Base-by-base conservation (phyloP, 2,113 vertebrate species). In the Campylomormyrus numenius region DNA sequence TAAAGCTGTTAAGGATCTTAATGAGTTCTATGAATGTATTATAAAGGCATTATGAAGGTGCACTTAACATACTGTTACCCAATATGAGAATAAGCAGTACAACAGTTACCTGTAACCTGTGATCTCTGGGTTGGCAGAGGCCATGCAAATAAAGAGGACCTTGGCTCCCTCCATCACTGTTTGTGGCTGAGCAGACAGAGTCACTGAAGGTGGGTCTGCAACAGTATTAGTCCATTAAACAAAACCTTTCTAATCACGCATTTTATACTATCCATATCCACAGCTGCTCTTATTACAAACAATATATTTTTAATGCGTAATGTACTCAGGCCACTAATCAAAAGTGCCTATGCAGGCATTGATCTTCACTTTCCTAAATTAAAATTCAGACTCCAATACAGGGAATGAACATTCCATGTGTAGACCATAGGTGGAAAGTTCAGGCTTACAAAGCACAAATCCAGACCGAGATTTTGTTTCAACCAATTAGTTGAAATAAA, bases 111-210 rank as follows among this genome's bases (percentile, higher is more conserved):
- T 96, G 95, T 98, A 98, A 90, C 96, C 96, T 0, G 96, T 97
- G 93, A 98, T 97, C 83, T 98, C 97, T 8, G 97, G 97, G 91
- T 97, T 97, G 91, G 97, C 97, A 0, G 96, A 97, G 39, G 97
- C 97, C 3, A 95, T 95, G 94, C 97, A 98, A 92, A 96, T 94
- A 91, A 98, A 98, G 66, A 96, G 95, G 84, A 98, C 97, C 85
- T 97, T 97, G 70, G 96, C 95, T 91, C 97, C 97, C 49, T 98
- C 97, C 2, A 95, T 95, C 70, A 97, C 96, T 3, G 96, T 97
- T 92, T 97, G 97, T 9, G 97, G 97, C 88, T 97, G 96, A 66
- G 97, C 97, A 5, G 97, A 97, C 56, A 98, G 94, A 21, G 97
- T 97, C 92, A 98, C 97, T 24, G 96, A 93, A 0, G 97, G 97